Conservation (phyloP, 2,888 invertebrate genomes). For the Scaptomyza parva region DNA sequence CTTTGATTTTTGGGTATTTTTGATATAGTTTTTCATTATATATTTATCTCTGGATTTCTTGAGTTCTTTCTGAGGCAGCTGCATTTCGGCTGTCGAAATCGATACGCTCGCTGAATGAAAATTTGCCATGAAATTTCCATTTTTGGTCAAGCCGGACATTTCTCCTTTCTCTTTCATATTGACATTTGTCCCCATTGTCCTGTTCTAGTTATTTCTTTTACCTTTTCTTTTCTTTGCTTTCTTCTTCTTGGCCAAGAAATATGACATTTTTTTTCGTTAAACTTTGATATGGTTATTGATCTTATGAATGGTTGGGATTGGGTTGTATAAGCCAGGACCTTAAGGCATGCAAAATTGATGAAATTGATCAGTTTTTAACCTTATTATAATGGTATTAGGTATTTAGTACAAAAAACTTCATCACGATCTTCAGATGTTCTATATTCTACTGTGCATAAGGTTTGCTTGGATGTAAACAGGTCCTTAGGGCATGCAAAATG, state of each 20-base stretch:
- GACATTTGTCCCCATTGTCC: constrained; percentile 1
- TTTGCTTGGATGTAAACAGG: too few relatives aligned
- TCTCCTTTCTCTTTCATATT: constrained; percentile 27
- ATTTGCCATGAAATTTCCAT: constrained; percentile 71
- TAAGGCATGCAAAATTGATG: too few relatives aligned
- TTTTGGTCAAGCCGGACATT: constrained; percentile 48
- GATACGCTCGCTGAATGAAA: constrained; percentile 60
- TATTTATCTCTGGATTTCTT: too few relatives aligned
- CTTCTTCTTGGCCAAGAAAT: constrained; percentile 42
- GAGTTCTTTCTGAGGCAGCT: constrained; percentile 20
- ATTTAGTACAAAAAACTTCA: too few relatives aligned
- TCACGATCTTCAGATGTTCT: too few relatives aligned
- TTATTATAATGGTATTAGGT: too few relatives aligned
- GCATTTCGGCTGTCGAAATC: constrained; percentile 49
- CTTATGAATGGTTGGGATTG: constrained; percentile 19
- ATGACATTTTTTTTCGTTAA: constrained; percentile 25
- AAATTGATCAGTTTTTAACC: too few relatives aligned
- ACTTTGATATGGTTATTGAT: constrained; percentile 27
- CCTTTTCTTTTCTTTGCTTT: too few relatives aligned
- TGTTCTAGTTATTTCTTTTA: constrained; percentile 1
- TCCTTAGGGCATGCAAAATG: too few relatives aligned
- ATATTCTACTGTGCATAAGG: too few relatives aligned
- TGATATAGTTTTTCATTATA: too few relatives aligned
- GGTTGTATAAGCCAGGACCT: background rate
- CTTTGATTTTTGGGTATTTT: constrained; percentile 21